Base-by-base conservation (phyloP, 2,113 vertebrate genomes). In the Zosterops pallidus region DNA sequence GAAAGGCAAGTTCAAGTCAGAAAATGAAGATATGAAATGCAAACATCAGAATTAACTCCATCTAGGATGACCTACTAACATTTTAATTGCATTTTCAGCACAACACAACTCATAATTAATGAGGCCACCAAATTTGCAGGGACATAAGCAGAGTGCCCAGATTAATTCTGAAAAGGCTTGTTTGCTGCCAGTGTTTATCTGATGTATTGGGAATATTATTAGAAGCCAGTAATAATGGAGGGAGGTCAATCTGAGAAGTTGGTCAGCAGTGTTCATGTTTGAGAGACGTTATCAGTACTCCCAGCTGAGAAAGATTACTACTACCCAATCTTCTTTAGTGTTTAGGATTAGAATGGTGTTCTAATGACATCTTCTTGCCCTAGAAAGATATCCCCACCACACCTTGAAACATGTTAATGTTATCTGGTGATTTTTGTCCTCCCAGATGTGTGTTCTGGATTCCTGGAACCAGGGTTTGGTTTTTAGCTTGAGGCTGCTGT, bases 241-340 rank as follows among this genome's bases (percentile, higher is more conserved):
- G 11, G 22, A 90, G 44, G 24, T 28, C 9, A 26, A 37, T 49
- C 55, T 56, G 64, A 59, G 86, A 89, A 91, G 29, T 0, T 71
- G 47, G 56, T 71, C 47, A 60, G 37, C 60, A 82, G 23, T 22
- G 26, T 28, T 11, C 0, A 0, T 44, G 47, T 26, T 22, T 67
- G 33, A 71, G 7, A 8, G 6, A 70, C 19, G 23, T 35, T 78
- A 53, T 33, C 55, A 37, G 24, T 15, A 13, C 21, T 63, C 47
- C 29, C 12, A 15, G 22, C 12, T 59, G 65, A 81, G 42, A 78
- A 89, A 91, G 33, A 82, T 39, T 49, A 59, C 14, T 42, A 44
- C 25, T 9, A 50, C 16, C 18, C 25, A 63, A 46, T 14, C 52
- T 59, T 59, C 3, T 49, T 57, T 28, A 53, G 37, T 55, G 31